Evolutionary conservation across 2,797 vertebrate species (phyloP), one percentile per base, ranked within the genome.

Genomic region (Platyrinchus mystaceus): DNA sequence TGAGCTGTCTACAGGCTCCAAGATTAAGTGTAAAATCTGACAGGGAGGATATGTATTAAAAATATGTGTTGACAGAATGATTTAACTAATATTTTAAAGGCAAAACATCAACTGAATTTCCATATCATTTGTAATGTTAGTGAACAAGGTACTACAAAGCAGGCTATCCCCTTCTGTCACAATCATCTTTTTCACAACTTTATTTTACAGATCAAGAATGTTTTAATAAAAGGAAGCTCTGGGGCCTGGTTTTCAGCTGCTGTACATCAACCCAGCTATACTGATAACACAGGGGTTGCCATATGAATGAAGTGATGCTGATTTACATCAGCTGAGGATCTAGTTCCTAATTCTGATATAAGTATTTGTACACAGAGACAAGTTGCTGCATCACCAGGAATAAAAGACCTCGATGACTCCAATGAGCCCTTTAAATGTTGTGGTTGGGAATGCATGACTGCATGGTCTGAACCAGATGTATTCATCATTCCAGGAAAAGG

Each of bases 1-100:
- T 97, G 94, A 91, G 83, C 84, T 96, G 94, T 94, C 95, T 97
- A 36, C 90, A 77, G 80, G 59, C 85, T 97, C 95, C 89, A 87
- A 90, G 97, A 97, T 96, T 86, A 93, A 94, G 94, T 93, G 74
- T 80, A 91, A 90, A 64, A 95, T 91, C 95, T 97, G 90, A 92
- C 87, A 93, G 84, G 85, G 84, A 94, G 93, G 93, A 96, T 89
- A 90, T 68, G 87, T 92, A 94, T 94, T 96, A 96, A 95, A 96
- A 94, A 93, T 96, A 95, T 24, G 93, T 94, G 92, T 89, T 97
- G 95, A 96, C 96, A 97, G 87, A 96, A 95, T 87, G 96, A 92
- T 93, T 96, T 88, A 90, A 90, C 56, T 95, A 93, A 93, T 97
- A 97, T 67, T 96, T 97, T 96, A 96, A 96, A 87, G 59, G 76